Evolutionary conservation across 2,888 invertebrate genomes (phyloP).

Genomic region (Bombyx huttoni): DNA sequence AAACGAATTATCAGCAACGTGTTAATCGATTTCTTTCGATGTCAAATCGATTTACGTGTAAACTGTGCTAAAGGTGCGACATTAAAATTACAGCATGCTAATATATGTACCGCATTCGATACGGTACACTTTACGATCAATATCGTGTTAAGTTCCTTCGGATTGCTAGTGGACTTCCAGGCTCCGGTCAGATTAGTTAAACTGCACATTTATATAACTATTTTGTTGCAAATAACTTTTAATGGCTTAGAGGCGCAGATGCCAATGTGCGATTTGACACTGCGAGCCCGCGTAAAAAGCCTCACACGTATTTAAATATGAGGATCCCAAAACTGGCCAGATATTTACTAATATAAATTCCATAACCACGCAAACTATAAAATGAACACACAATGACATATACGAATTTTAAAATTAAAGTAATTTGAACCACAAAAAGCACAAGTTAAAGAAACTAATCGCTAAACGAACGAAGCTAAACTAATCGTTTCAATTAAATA

Average conservation of each 20-base stretch:
- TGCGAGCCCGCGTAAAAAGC: no score
- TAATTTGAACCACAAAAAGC: neutral
- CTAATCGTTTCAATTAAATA: no score
- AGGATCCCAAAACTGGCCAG: neutral
- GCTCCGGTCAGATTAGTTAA: no score
- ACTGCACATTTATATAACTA: no score
- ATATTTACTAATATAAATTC: neutral
- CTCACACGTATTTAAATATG: neutral
- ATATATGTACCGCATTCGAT: slow-evolving; percentile 61
- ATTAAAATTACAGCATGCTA: slow-evolving; percentile 41
- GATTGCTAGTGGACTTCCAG: neutral
- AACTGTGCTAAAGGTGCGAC: slow-evolving; percentile 52
- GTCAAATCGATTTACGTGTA: slow-evolving; percentile 66
- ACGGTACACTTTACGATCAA: slow-evolving; percentile 42
- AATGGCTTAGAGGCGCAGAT: no score
- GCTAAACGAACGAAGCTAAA: no score
- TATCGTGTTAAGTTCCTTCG: slow-evolving; percentile 12
- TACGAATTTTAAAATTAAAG: neutral
- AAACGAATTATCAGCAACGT: slow-evolving; percentile 52
- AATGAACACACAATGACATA: neutral
- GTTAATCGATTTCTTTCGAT: slow-evolving; percentile 62
- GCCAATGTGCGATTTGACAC: no score
- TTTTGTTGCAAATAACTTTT: no score
- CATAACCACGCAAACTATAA: neutral
- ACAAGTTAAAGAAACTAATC: no score